Evolutionary conservation across 2,113 vertebrate species (phyloP).

Genomic region (Hemicordylus capensis): DNA sequence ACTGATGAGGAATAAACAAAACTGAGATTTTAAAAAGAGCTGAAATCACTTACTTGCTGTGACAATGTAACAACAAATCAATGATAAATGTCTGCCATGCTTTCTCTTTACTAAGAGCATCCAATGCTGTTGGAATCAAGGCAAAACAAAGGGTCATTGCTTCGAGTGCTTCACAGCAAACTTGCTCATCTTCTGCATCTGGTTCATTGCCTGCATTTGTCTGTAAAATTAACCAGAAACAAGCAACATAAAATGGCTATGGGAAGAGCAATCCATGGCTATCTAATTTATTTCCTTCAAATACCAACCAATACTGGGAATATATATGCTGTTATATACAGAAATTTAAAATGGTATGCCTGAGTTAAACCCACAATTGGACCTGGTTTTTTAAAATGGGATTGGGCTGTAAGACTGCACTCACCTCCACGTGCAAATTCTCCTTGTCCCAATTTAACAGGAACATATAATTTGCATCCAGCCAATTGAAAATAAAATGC

Average conservation of each 20-base stretch:
- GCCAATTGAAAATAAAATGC: no score
- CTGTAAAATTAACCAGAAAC: slow-evolving; percentile 74
- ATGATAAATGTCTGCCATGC: slow-evolving; percentile 99
- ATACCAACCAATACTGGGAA: slow-evolving; percentile 18
- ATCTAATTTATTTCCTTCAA: slow-evolving; percentile 12
- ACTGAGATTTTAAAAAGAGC: neutral
- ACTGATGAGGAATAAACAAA: neutral
- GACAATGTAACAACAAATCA: slow-evolving; percentile 96
- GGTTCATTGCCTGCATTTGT: slow-evolving; percentile 95
- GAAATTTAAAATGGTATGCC: neutral
- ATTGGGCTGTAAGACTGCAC: neutral
- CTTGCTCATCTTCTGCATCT: slow-evolving; percentile 96
- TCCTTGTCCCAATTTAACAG: neutral
- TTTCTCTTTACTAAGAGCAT: slow-evolving; percentile 98
- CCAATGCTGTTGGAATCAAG: slow-evolving; percentile 95
- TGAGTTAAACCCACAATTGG: neutral
- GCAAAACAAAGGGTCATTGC: slow-evolving; percentile 99
- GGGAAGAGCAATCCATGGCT: slow-evolving; percentile 27
- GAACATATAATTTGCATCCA: no score
- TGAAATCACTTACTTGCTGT: slow-evolving; percentile 91
- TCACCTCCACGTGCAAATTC: no score
- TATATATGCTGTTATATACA: neutral
- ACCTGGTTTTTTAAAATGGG: neutral
- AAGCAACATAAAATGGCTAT: slow-evolving; percentile 25
- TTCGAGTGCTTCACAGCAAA: slow-evolving; percentile 97